Conservation (phyloP, 2,113 vertebrate species). For the Telmatochromis sp. region DNA sequence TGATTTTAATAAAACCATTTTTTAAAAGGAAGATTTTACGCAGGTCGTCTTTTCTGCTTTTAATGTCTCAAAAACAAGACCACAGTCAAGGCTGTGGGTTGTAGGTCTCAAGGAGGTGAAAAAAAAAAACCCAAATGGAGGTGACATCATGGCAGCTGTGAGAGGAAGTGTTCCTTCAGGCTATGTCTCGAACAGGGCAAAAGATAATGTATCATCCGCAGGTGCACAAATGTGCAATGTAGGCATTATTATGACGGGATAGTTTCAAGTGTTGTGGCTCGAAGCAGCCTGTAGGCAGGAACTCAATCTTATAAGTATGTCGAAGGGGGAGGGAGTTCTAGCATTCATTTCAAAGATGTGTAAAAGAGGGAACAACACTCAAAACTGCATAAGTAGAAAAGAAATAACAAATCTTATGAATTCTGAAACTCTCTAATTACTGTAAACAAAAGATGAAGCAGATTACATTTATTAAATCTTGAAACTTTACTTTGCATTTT, state of each 20-base stretch:
- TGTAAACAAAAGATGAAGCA: background rate
- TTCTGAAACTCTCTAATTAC: background rate
- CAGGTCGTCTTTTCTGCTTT: background rate
- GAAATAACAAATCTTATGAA: background rate
- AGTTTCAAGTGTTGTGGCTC: conserved; percentile 34
- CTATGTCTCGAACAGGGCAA: conserved; percentile 19
- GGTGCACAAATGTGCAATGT: conserved; percentile 35
- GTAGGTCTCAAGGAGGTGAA: background rate
- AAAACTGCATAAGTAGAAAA: background rate
- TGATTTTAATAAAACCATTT: background rate
- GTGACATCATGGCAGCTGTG: conserved; percentile 61
- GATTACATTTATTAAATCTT: background rate
- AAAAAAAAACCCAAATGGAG: background rate
- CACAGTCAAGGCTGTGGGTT: background rate
- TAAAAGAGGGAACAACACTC: background rate
- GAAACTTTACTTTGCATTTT: background rate
- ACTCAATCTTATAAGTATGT: conserved; percentile 29
- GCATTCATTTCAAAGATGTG: conserved; percentile 9
- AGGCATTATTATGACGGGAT: conserved; percentile 10
- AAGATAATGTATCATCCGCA: conserved; percentile 50
- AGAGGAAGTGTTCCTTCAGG: conserved; percentile 28
- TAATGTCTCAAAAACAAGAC: background rate
- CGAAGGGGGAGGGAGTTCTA: conserved; percentile 14
- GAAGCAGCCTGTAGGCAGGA: conserved; percentile 47
- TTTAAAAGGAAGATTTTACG: background rate